Evolutionary conservation across 2,888 invertebrate genomes (phyloP).

Genomic region (Eucera pruinosa): DNA sequence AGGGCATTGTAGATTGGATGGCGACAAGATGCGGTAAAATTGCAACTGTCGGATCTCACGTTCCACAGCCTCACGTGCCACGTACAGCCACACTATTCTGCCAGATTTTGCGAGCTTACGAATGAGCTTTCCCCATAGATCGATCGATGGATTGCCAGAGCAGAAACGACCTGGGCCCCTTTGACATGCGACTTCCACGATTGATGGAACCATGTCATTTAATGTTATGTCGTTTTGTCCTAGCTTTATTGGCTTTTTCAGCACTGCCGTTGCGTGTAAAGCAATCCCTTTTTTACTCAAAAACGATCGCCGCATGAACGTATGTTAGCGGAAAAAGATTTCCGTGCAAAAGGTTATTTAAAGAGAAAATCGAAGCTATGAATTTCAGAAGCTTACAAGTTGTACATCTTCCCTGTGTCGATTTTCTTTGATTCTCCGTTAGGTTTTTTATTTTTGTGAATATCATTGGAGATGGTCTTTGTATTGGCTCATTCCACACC

Average conservation of each 20-base stretch:
- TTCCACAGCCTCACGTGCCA: conserved; percentile 53
- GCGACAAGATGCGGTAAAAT: conserved; percentile 69
- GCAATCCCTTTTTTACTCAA: too few relatives aligned
- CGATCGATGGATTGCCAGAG: conserved; percentile 40
- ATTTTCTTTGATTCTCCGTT: too few relatives aligned
- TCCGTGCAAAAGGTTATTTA: too few relatives aligned
- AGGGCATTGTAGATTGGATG: conserved; percentile 48
- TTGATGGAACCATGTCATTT: conserved; percentile 41
- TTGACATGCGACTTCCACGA: conserved; percentile 39
- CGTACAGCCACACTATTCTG: conserved; percentile 46
- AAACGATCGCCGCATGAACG: too few relatives aligned
- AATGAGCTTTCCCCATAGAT: conserved; percentile 45
- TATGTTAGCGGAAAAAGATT: too few relatives aligned
- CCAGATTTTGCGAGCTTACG: conserved; percentile 51
- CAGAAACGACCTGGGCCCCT: conserved; percentile 8
- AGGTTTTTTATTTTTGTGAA: too few relatives aligned
- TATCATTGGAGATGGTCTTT: too few relatives aligned
- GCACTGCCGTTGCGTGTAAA: background rate
- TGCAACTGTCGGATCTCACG: conserved; percentile 69
- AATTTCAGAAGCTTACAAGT: too few relatives aligned
- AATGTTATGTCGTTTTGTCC: conserved; percentile 42
- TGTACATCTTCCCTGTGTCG: too few relatives aligned
- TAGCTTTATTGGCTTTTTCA: conserved; percentile 23
- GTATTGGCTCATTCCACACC: too few relatives aligned
- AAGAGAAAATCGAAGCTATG: too few relatives aligned